phyloP scores from a whole-genome alignment of 2,797 vertebrate genomes.

The Adrianichthys oophorus region DNA sequence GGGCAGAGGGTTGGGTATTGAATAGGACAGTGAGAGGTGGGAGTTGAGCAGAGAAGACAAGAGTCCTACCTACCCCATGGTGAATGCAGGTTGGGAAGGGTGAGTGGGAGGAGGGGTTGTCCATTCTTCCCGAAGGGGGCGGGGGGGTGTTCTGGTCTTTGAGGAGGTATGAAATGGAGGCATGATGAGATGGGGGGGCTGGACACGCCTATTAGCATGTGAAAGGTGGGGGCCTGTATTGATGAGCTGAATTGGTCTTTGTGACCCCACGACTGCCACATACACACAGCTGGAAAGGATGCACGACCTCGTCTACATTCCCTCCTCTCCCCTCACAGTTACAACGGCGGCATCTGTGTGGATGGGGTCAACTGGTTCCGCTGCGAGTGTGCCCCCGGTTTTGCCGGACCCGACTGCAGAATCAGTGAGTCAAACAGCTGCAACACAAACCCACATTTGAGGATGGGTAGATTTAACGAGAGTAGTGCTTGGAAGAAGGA shows the following conservation, averaged over 20 bases:
- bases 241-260: constrained; percentile 76
- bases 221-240: constrained; percentile 76
- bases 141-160: constrained; percentile 55
- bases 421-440: constrained; percentile 87
- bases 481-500: background rate
- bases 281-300: constrained; percentile 53
- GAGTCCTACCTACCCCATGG: constrained; percentile 51
- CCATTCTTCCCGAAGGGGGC: constrained; percentile 74
- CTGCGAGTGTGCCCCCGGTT: constrained; percentile 95
- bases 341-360: constrained; percentile 95
- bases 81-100: constrained; percentile 58
- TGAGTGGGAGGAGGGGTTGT: constrained; percentile 27
- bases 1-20: constrained; percentile 27
- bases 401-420: constrained; percentile 95
- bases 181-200: constrained; percentile 56
- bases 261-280: constrained; percentile 45
- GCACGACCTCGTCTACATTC: constrained; percentile 21
- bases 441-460: constrained; percentile 15
- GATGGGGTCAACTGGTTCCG: constrained; percentile 98
- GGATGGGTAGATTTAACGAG: constrained; percentile 8
- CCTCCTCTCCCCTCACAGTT: constrained; percentile 74
- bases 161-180: constrained; percentile 63
- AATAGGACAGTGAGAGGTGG: constrained; percentile 56
- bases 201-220: constrained; percentile 80
- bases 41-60: constrained; percentile 20